Conservation (phyloP, 2,797 vertebrate genomes). For the Mus minutoides region DNA sequence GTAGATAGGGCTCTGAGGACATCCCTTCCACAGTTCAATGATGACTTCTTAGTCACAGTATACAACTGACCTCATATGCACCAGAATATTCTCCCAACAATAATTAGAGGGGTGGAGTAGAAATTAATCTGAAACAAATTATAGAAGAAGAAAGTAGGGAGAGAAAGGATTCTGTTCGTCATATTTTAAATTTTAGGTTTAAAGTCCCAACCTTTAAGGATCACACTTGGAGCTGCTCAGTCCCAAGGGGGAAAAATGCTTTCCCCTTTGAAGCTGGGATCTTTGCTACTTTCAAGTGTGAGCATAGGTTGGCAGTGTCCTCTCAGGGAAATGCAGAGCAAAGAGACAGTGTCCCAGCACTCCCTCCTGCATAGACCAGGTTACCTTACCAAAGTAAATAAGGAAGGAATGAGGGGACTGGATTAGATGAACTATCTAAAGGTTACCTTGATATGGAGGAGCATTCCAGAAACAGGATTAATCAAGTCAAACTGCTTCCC, state of each 20-base stretch:
- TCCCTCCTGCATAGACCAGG: neutral
- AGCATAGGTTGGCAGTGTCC: neutral
- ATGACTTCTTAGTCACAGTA: neutral
- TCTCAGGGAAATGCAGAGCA: neutral
- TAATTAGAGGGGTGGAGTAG: neutral
- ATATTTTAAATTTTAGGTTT: neutral
- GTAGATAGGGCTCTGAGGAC: neutral
- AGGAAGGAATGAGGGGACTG: neutral
- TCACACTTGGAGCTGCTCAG: neutral
- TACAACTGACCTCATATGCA: neutral
- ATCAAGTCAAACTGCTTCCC: neutral
- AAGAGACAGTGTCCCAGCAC: neutral
- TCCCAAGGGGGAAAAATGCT: neutral
- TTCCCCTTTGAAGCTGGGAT: neutral
- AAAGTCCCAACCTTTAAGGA: neutral
- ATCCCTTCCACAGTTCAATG: neutral
- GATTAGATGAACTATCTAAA: neutral
- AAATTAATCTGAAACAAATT: conserved; percentile 36
- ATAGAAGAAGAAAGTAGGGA: neutral
- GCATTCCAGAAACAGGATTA: neutral
- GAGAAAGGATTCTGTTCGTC: neutral
- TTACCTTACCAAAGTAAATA: neutral
- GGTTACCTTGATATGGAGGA: neutral
- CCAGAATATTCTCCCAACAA: neutral
- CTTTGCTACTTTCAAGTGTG: neutral